Base-by-base conservation (phyloP, 92 coral and sea anemone species). In the Ricordea florida region DNA sequence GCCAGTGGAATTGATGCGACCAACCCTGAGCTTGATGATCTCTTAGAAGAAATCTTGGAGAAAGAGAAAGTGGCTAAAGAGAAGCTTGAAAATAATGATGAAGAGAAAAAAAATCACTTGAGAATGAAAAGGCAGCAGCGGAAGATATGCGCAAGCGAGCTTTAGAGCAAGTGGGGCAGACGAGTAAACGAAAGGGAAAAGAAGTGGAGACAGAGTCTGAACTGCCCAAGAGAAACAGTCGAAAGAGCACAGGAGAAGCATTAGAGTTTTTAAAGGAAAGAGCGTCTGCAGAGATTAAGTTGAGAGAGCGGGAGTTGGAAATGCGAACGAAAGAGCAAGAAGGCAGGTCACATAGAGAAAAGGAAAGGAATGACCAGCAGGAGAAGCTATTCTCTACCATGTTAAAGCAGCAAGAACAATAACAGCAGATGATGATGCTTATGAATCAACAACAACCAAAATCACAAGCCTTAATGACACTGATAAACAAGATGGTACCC, bases 291-390 rank as follows among this genome's bases (percentile, higher is more conserved):
- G 69, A 62, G 69, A 38, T 63, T 22, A 25, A 22, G 46, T 29
- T 63, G 32, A 38, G 41, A 50, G 74, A 76, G 46, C 74, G 56
- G 13, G 44, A 46, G 14, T 74, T 74, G 61, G 55, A 79, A 60
- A 25, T 49, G 57, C 57, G 76, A 40, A 62, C 47, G 51, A 84
- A 67, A 65, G 72, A 52, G 17, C 79, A 69, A 43, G 80, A 68
- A 30, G 80, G 62, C 26, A 42, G 7, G 45, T 21, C 27, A 44
- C 47, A 76, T 38, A 56, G 30, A 48, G 79, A 76, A 62, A 83
- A 45, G 62, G 83, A 83, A 57, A 66, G 48, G 51, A 83, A 46
- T 28, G 62, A 65, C 50, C 53, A 77, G 49, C 79, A 76, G 53
- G 67, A 67, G 8, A 45, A 60, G 24, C 25, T 84, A 67, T 10